Conservation (phyloP, 2,888 invertebrate genomes). For the Crematogaster levior region DNA sequence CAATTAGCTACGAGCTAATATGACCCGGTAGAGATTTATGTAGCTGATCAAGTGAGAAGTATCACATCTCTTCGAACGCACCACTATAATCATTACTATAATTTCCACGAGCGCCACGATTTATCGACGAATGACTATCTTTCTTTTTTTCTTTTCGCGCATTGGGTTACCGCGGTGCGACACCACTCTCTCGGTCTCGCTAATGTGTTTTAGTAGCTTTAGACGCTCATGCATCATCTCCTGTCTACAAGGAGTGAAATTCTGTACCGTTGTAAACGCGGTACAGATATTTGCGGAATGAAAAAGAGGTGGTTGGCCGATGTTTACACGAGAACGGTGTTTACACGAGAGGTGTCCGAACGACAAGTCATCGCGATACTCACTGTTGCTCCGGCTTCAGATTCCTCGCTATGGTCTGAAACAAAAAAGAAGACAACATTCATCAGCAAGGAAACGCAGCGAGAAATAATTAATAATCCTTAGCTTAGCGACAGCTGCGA, state of each 20-base stretch:
- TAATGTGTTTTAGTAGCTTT: constrained; percentile 46
- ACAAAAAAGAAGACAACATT: constrained; percentile 70
- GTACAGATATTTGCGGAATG: constrained; percentile 23
- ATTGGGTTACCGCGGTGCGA: constrained; percentile 41
- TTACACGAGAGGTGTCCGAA: constrained; percentile 34
- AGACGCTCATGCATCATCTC: constrained; percentile 52
- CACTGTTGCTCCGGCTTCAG: constrained; percentile 76
- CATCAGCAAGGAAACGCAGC: constrained; percentile 13
- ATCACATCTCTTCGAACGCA: constrained; percentile 27
- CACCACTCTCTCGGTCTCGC: constrained; percentile 38
- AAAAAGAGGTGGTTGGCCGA: not conserved
- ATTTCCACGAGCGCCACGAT: constrained; percentile 26
- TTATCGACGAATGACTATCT: constrained; percentile 14
- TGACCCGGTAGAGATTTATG: constrained; percentile 60
- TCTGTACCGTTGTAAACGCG: constrained; percentile 38
- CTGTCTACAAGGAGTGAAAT: constrained; percentile 45
- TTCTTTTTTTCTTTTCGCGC: constrained; percentile 2
- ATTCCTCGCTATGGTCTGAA: constrained; percentile 76
- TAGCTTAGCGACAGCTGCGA: constrained; percentile 8
- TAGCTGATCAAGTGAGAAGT: constrained; percentile 40
- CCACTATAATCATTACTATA: constrained; percentile 35
- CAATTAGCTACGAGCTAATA: constrained; percentile 73
- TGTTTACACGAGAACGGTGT: constrained; percentile 39
- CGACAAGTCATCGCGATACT: constrained; percentile 68
- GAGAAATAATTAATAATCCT: constrained; percentile 51